phyloP scores from a whole-genome alignment of 2,113 vertebrate genomes.

The Vulpes vulpes region DNA sequence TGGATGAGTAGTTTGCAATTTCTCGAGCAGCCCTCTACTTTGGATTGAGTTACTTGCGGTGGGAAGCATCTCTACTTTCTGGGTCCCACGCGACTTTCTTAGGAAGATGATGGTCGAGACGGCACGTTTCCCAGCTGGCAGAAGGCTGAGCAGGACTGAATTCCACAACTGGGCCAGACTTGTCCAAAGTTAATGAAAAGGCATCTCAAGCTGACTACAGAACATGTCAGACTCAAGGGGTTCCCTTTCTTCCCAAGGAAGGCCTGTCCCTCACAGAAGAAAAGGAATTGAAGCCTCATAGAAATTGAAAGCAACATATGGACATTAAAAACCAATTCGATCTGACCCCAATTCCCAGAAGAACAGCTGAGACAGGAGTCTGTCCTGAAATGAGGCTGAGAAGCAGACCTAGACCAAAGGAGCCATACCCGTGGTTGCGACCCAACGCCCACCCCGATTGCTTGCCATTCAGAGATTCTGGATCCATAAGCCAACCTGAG shows the following conservation, averaged over 20 bases:
- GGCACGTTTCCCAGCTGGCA: constrained; percentile 25
- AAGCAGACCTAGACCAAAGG: background rate
- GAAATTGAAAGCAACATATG: constrained; percentile 44
- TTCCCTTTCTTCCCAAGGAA: constrained; percentile 47
- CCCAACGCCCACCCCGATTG: background rate
- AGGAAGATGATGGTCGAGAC: constrained; percentile 42
- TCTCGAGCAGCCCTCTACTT: constrained; percentile 35
- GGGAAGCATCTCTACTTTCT: constrained; percentile 16
- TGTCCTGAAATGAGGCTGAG: background rate
- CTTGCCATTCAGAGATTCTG: background rate
- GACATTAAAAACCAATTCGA: constrained; percentile 20
- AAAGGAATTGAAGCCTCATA: constrained; percentile 46
- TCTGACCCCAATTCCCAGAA: background rate
- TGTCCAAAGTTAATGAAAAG: constrained; percentile 41
- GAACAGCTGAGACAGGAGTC: background rate
- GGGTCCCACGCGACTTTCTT: background rate
- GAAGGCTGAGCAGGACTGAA: background rate
- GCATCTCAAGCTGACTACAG: background rate
- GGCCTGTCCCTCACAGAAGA: constrained; percentile 55
- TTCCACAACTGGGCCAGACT: background rate
- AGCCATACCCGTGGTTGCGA: too few relatives aligned
- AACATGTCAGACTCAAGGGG: constrained; percentile 39
- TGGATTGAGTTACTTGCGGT: background rate
- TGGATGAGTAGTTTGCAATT: background rate
- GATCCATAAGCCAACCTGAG: background rate